A percentile compares a stretch with the other conserved stretches of the same genome.
phyloP scores from a whole-genome alignment of 1,140 invertebrate species.

The Tachypleus tridentatus region DNA sequence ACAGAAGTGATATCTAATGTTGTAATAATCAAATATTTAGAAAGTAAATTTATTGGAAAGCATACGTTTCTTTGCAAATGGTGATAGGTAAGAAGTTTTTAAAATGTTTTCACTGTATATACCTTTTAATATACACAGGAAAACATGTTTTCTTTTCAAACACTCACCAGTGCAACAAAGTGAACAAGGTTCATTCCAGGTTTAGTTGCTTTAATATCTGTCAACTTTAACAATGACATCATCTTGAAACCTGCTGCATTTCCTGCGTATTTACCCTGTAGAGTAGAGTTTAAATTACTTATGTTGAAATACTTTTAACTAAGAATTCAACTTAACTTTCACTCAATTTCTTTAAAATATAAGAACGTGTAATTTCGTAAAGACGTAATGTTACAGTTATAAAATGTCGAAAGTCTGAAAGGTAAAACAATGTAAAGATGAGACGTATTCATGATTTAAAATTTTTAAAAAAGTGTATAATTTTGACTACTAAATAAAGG shows the following conservation, averaged over 20 bases:
- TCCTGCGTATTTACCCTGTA: slow-evolving; percentile 88
- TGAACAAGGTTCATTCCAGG: slow-evolving; percentile 94
- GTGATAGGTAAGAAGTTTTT: slow-evolving; percentile 1
- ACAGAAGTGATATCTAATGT: neutral
- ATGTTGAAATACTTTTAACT: too few relatives aligned
- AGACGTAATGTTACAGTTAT: too few relatives aligned
- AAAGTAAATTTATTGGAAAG: neutral
- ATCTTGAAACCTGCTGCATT: slow-evolving; percentile 92
- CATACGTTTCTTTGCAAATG: neutral
- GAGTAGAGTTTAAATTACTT: slow-evolving; percentile 14
- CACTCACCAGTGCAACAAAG: slow-evolving; percentile 53
- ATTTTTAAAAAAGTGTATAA: too few relatives aligned
- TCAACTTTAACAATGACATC: slow-evolving; percentile 84
- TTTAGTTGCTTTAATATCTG: slow-evolving; percentile 91
- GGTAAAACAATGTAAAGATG: too few relatives aligned
- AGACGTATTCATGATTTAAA: too few relatives aligned
- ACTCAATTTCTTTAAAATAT: too few relatives aligned
- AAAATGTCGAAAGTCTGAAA: too few relatives aligned
- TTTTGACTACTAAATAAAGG: too few relatives aligned
- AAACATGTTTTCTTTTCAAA: neutral
- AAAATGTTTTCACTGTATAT: neutral
- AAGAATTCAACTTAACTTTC: too few relatives aligned
- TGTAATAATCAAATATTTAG: neutral
- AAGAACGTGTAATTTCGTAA: too few relatives aligned
- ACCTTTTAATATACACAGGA: neutral